Evolutionary conservation across 2,888 invertebrate genomes (phyloP).

Genomic region (Sarcophaga rosellei): DNA sequence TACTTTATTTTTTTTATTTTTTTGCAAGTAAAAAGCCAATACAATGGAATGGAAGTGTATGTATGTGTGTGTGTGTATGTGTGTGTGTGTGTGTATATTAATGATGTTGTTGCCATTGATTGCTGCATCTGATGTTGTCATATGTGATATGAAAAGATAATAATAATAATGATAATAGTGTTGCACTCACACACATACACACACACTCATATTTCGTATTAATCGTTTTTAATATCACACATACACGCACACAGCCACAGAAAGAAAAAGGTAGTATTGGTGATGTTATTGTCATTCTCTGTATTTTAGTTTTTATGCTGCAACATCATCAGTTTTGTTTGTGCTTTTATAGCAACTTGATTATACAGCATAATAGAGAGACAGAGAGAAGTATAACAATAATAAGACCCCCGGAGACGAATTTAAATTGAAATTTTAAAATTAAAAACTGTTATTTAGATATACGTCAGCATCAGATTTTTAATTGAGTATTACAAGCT

Average conservation of each 20-base stretch:
- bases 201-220: constrained; percentile 31
- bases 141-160: constrained; percentile 51
- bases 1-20: neutral
- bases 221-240: constrained; percentile 14
- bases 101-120: constrained; percentile 44
- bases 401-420: neutral
- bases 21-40: constrained; percentile 19
- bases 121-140: constrained; percentile 56
- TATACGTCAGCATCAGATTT: no score
- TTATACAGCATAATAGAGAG: neutral
- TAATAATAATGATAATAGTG: constrained; percentile 49
- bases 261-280: neutral
- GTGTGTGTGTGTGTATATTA: neutral
- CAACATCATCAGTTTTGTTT: constrained; percentile 10
- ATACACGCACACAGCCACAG: neutral
- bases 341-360: constrained; percentile 11
- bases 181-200: constrained; percentile 26
- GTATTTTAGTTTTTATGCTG: constrained; percentile 18
- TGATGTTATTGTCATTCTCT: neutral
- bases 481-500: no score
- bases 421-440: neutral
- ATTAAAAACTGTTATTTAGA: neutral
- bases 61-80: neutral
- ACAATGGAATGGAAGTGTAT: constrained; percentile 31
- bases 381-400: neutral